Evolutionary conservation across 2,797 vertebrate genomes (phyloP).

Genomic region (Oophaga sylvatica): DNA sequence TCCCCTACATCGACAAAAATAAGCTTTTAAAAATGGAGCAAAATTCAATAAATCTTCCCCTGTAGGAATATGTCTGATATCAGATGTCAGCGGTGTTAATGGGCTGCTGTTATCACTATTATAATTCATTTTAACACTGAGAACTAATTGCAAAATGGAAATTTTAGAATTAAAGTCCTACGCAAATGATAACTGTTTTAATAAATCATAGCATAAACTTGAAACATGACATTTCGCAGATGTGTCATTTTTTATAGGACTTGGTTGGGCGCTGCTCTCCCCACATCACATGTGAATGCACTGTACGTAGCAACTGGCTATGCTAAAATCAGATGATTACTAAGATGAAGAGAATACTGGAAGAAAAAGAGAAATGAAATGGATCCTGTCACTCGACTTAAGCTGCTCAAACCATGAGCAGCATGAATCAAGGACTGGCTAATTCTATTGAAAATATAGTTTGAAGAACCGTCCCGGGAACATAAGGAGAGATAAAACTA

Average conservation of each 20-base stretch:
- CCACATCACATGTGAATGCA: neutral
- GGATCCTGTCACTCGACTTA: too few relatives aligned
- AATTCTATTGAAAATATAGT: too few relatives aligned
- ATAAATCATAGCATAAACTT: slow-evolving; percentile 31
- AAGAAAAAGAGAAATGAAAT: too few relatives aligned
- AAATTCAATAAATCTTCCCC: slow-evolving; percentile 48
- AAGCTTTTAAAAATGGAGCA: slow-evolving; percentile 35
- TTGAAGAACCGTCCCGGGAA: too few relatives aligned
- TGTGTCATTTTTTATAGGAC: neutral
- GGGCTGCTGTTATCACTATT: slow-evolving; percentile 40
- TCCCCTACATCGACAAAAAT: slow-evolving; percentile 42
- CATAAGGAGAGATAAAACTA: too few relatives aligned
- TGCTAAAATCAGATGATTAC: too few relatives aligned
- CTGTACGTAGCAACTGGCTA: neutral
- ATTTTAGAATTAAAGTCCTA: slow-evolving; percentile 35
- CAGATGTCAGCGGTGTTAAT: slow-evolving; percentile 50
- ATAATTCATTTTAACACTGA: slow-evolving; percentile 39
- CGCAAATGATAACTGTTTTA: slow-evolving; percentile 33
- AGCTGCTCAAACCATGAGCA: too few relatives aligned
- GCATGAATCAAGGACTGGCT: too few relatives aligned
- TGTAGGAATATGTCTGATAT: slow-evolving; percentile 40
- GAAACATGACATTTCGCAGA: neutral
- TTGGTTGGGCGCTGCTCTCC: neutral
- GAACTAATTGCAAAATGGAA: slow-evolving; percentile 41
- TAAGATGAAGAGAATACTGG: too few relatives aligned